Conservation (phyloP, 2,888 invertebrate genomes). For the Vesta saturnalis region DNA sequence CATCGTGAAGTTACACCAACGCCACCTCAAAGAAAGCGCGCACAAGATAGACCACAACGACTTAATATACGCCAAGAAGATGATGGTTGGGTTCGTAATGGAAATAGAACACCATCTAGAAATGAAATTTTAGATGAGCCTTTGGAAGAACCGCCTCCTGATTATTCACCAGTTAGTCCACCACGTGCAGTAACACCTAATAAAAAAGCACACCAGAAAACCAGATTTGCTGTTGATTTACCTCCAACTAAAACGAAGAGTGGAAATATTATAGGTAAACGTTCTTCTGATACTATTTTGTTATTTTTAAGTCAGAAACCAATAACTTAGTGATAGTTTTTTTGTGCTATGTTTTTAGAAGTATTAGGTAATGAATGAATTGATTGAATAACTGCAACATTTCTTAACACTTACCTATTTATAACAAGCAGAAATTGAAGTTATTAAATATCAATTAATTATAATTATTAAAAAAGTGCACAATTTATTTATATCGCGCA, state of each 20-base stretch:
- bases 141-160: constrained; percentile 74
- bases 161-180: constrained; percentile 70
- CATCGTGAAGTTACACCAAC: constrained; percentile 64
- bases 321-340: no score
- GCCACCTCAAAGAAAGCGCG: constrained; percentile 74
- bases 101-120: constrained; percentile 67
- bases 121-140: constrained; percentile 64
- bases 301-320: no score
- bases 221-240: constrained; percentile 70
- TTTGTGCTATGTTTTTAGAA: no score
- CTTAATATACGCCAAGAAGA: constrained; percentile 53
- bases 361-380: no score
- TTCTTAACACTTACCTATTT: no score
- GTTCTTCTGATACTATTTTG: not conserved
- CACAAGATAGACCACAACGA: constrained; percentile 66
- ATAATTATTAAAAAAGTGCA: no score
- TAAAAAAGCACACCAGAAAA: constrained; percentile 74
- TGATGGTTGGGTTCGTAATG: constrained; percentile 66
- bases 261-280: constrained; percentile 61
- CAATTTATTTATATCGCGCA: no score
- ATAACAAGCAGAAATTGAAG: no score
- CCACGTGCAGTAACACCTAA: constrained; percentile 62
- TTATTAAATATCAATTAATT: no score
- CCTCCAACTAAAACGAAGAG: constrained; percentile 55
- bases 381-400: no score